Evolutionary conservation across 2,888 invertebrate species (phyloP), one percentile per base, ranked within the genome.

Genomic region (Sinotaia quadrata): DNA sequence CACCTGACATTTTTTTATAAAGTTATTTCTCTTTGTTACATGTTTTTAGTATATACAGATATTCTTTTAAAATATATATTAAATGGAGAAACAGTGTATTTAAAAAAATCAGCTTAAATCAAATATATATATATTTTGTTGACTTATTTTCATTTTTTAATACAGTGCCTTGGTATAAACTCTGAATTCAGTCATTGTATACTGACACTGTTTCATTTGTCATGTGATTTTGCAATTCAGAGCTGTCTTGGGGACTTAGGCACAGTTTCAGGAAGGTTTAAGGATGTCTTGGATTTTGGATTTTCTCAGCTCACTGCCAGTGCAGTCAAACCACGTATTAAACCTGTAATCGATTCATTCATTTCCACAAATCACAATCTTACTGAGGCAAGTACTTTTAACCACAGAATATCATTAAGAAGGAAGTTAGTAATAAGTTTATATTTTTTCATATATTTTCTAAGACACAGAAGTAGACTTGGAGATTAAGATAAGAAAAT

Each of bases 321-420:
- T 81, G 94, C 93, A n/a, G 91, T 96, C 34, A 95, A 94, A 86
- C 95, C 95, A 1, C 89, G 94, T 71, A 90, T 95, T 2, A 93
- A 93, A 86, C 94, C 94, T 0, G 94, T 94, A 93, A 92, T 94
- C 4, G 95, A 96, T 86, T 90, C 92, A 54, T 96, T 95, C 88
- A 89, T 92, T 10, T 92, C 92, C 52, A 90, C 93, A 63, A 93
- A 92, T 84, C 95, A 96, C 89, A 92, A 93, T 79, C 90, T 95
- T 58, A 92, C 92, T n/a, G 95, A 96, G 90, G 94, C 93, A 86
- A 82, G 75, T 68, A 12, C 49, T 10, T 59, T 24, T 59, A 8
- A 3, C 4, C 7, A 21, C 21, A 47, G 24, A 24, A 18, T 8
- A 41, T 41, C 41, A 41, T n/a, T 18, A 41, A 41, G 41, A 18